Evolutionary conservation across 1,140 invertebrate species (phyloP), one percentile per base, ranked within the genome.

Genomic region (Calosoma granatense): DNA sequence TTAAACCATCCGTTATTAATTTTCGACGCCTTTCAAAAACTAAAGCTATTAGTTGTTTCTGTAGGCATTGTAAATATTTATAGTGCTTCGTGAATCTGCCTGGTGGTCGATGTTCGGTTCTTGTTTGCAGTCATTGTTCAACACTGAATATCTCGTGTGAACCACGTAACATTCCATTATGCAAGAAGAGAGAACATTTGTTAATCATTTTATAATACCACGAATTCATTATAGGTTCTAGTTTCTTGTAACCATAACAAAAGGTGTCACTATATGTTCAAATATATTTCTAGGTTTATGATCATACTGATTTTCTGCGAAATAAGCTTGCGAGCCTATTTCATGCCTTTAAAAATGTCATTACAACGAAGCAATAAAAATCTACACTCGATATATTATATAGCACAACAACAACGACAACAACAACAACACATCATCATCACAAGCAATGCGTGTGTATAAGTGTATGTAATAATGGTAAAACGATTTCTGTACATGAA

Each of bases 21-120:
- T 59, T 59, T 56, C 58, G 55, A 59, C 55, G 55, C 58, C 58
- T 54, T 56, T 59, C 58, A 59, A 30, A 54, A 56, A 56, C 55
- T 47, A 12, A 12, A 17, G 9, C 41, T 47, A 47, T 17, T 11
- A 47, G 41, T 47, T 47, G 9, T 9, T 12, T 17, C 41, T 17
- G 41, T 4, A 17, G 41, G 41, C 41, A 12, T 47, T 17, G 17
- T 17, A 47, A 17, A 47, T 36, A 47, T 47, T 47, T 47, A 47
- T 47, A 12, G 41, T 47, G 9, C 9, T 47, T 47, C 41, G 41
- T 47, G 41, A 47, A 47, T 47, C 17, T 36, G 41, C 9, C 4
- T 17, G 41, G 41, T 47, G 41, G 41, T 47, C 41, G 41, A 17
- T 47, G 17, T n/a, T n/a, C n/a, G n/a, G n/a, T n/a, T n/a, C n/a